Conservation (phyloP, 2,888 invertebrate species). For the Scaptomyza parva region DNA sequence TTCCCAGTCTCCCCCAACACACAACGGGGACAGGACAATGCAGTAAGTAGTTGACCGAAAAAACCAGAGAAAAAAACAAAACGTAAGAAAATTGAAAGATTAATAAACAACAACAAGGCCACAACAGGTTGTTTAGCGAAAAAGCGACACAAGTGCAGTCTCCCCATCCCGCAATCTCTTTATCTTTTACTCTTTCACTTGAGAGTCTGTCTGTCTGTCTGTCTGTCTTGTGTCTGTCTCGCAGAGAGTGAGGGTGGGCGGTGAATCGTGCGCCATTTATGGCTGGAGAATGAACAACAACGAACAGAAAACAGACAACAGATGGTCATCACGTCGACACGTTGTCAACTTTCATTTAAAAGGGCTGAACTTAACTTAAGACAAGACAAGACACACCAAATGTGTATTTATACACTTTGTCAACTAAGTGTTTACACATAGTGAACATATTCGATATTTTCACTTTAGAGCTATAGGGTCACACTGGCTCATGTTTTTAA, state of each 20-base stretch:
- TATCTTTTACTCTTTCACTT: not conserved
- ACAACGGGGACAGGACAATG: conserved; percentile 43
- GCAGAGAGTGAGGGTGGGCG: conserved; percentile 62
- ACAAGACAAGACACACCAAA: not conserved
- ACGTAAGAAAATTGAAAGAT: not conserved
- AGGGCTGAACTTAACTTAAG: conserved; percentile 37
- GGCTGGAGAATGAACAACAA: no score
- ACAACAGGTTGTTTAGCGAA: conserved; percentile 41
- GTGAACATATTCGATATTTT: no score
- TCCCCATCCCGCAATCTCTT: not conserved
- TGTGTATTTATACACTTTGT: no score
- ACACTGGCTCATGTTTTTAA: no score
- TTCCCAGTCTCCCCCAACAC: not conserved
- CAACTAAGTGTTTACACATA: no score
- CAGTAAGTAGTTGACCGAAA: conserved; percentile 1
- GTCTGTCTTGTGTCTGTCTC: no score
- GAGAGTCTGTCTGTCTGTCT: no score
- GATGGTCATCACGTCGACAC: conserved; percentile 66
- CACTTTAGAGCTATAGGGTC: no score
- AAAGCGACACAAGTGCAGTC: not conserved
- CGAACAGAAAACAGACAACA: conserved; percentile 46
- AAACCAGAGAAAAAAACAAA: no score
- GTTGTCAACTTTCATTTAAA: conserved; percentile 72
- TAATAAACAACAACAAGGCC: conserved; percentile 25
- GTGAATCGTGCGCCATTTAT: conserved; percentile 59